phyloP scores from a whole-genome alignment of 2,113 vertebrate species.

The Arenaria interpres region DNA sequence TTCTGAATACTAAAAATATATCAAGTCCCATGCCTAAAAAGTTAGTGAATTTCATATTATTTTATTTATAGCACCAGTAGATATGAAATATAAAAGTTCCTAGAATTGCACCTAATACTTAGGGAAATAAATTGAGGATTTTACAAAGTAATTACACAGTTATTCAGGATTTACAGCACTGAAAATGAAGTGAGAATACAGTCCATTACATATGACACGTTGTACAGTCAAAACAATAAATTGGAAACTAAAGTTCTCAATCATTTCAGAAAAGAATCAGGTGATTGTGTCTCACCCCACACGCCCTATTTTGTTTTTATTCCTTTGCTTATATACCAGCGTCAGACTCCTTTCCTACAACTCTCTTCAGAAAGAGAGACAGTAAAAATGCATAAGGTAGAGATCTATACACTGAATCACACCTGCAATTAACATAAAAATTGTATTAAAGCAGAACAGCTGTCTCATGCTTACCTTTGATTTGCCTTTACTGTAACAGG shows the following conservation, averaged over 20 bases:
- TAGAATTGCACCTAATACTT: neutral
- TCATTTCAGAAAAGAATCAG: neutral
- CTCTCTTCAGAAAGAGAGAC: neutral
- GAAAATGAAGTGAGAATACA: constrained; percentile 4
- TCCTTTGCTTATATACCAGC: neutral
- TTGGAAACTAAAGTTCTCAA: neutral
- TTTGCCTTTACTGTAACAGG: constrained; percentile 96
- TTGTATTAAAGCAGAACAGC: neutral
- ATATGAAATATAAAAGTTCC: neutral
- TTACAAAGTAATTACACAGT: neutral
- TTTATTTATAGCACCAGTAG: neutral
- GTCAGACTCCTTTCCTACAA: neutral
- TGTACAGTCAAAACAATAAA: neutral
- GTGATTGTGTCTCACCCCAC: neutral
- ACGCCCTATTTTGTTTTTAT: neutral
- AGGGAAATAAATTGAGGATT: neutral
- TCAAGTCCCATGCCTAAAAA: neutral
- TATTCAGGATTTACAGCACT: neutral
- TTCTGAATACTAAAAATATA: neutral
- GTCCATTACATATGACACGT: neutral
- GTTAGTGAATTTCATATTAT: neutral
- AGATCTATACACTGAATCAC: neutral
- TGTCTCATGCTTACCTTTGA: constrained; percentile 84
- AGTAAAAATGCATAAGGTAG: neutral
- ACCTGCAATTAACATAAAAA: neutral